Evolutionary conservation across 1,140 invertebrate species (phyloP).

Genomic region (Mizuhopecten yessoensis): DNA sequence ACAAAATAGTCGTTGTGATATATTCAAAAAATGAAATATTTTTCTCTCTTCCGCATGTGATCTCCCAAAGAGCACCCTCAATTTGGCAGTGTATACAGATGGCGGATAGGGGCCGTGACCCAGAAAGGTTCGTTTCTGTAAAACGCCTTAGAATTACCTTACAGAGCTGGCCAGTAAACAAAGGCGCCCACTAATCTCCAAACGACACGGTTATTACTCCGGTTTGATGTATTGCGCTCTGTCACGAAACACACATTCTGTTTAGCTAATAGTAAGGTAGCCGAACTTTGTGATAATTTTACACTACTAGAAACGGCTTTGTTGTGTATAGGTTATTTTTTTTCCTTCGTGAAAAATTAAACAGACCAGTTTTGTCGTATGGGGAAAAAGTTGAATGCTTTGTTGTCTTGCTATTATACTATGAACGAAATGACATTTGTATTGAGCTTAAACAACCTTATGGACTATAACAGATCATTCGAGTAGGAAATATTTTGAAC

Average conservation of each 20-base stretch:
- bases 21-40: neutral
- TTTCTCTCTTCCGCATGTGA: slow-evolving; percentile 12
- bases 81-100: neutral
- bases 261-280: neutral
- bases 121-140: slow-evolving; percentile 19
- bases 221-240: neutral
- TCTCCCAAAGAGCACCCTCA: slow-evolving; percentile 1
- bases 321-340: neutral
- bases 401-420: too few species aligned
- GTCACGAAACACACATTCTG: slow-evolving; percentile 9
- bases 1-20: neutral
- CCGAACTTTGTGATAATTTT: neutral
- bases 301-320: neutral
- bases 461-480: too few species aligned
- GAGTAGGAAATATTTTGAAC: too few species aligned
- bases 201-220: neutral
- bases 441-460: too few species aligned
- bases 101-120: neutral
- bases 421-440: neutral
- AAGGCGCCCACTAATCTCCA: neutral
- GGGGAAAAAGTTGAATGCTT: too few species aligned
- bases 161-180: neutral
- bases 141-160: slow-evolving; percentile 38
- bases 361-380: too few species aligned
- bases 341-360: neutral